Evolutionary conservation across 2,888 invertebrate genomes (phyloP).

Genomic region (Hypsopygia costalis): DNA sequence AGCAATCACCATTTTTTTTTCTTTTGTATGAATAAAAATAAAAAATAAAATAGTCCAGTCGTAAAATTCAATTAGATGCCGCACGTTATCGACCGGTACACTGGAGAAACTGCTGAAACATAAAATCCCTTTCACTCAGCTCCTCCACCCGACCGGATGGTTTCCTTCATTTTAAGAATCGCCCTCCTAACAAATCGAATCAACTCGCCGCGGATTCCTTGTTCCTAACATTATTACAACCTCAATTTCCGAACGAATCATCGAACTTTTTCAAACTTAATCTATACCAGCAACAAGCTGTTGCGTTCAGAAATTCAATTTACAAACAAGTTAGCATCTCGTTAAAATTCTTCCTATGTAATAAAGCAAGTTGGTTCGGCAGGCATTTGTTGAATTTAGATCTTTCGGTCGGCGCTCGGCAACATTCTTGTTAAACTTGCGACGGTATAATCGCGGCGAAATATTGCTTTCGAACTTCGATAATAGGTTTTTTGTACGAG

Average conservation of each 20-base stretch:
- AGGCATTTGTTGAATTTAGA: slow-evolving; percentile 47
- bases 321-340: slow-evolving; percentile 76
- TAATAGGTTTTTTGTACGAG: slow-evolving; percentile 8
- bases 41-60: too few relatives aligned
- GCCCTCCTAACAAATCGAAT: slow-evolving; percentile 12
- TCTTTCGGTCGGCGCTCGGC: slow-evolving; percentile 7
- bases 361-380: slow-evolving; percentile 53
- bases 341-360: slow-evolving; percentile 75
- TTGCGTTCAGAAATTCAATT: slow-evolving; percentile 72
- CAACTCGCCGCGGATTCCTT: slow-evolving; percentile 9
- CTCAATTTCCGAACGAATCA: slow-evolving; percentile 60
- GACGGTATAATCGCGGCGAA: slow-evolving; percentile 18
- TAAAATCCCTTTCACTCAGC: too few relatives aligned
- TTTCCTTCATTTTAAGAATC: too few relatives aligned
- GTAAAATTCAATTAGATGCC: neutral
- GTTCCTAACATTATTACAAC: slow-evolving; percentile 40
- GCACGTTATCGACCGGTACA: slow-evolving; percentile 2
- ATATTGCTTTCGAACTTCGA: slow-evolving; percentile 12
- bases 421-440: slow-evolving; percentile 18
- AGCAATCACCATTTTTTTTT: too few relatives aligned
- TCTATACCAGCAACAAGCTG: slow-evolving; percentile 68
- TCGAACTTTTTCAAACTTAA: slow-evolving; percentile 72
- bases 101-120: too few relatives aligned
- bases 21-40: too few relatives aligned
- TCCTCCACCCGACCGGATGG: too few relatives aligned